Percentiles rank a stretch among this genome's conserved stretches.
These are phyloP conservation scores for Calephelis nemesis DNA, from an alignment of 1,140 invertebrate species.

Conservation along the genomic window DNA sequence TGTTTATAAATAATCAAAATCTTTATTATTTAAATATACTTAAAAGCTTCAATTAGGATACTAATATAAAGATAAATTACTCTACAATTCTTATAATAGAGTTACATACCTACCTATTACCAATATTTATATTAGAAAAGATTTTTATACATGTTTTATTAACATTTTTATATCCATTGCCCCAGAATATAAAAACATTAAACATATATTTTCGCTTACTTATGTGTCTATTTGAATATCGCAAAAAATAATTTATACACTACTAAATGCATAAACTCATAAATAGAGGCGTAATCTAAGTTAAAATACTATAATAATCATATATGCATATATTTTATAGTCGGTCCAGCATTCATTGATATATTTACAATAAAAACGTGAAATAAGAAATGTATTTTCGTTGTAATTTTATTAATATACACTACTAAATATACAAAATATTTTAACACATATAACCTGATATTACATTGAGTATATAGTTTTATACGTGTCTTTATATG, in stretches of 20 bases:
- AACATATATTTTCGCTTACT: conserved; percentile 12
- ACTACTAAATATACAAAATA: too few relatives aligned
- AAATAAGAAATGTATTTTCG: conserved; percentile 26
- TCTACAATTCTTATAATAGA: too few relatives aligned
- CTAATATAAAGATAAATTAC: too few relatives aligned
- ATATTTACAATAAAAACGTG: conserved; percentile 33
- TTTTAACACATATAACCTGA: too few relatives aligned
- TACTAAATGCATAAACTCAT: conserved; percentile 8
- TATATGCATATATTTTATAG: conserved; percentile 50
- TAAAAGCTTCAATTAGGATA: too few relatives aligned
- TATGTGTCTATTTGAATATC: neutral
- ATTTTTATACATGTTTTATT: neutral
- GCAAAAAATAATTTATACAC: neutral
- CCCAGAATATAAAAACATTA: conserved; percentile 57
- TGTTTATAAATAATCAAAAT: too few relatives aligned
- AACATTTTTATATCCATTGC: conserved; percentile 66
- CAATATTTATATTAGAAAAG: neutral
- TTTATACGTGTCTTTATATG: neutral
- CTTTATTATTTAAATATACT: too few relatives aligned
- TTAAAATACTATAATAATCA: conserved; percentile 10
- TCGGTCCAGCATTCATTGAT: conserved; percentile 55
- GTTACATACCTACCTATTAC: neutral
- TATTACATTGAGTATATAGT: too few relatives aligned
- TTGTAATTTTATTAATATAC: conserved; percentile 17
- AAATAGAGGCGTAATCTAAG: too few relatives aligned